These are phyloP conservation scores for Octodonta nipae DNA, from an alignment of 2,888 invertebrate species.

Conservation along the genomic window DNA sequence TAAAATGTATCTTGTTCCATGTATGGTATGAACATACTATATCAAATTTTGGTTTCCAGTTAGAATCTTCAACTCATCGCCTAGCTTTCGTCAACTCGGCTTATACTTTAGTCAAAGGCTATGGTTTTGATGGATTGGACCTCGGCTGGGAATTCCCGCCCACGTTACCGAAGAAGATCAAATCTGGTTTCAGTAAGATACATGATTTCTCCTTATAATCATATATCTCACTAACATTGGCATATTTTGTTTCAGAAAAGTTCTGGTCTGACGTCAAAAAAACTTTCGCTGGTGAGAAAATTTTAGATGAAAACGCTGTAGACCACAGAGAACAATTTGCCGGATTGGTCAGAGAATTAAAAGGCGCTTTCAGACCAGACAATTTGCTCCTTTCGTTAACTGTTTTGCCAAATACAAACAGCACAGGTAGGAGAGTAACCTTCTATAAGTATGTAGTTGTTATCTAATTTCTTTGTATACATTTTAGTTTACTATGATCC, in stretches of 20 bases:
- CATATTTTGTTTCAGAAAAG: conserved; percentile 32
- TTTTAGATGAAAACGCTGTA: conserved; percentile 61
- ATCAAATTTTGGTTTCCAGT: conserved; percentile 32
- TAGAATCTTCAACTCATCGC: conserved; percentile 60
- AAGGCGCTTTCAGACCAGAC: conserved; percentile 52
- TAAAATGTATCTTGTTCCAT: too few relatives aligned
- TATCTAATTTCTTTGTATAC: neutral
- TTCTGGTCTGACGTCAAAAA: conserved; percentile 70
- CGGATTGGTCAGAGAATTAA: conserved; percentile 59
- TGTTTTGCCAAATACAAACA: conserved; percentile 61
- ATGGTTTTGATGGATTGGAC: conserved; percentile 78
- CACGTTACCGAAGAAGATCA: conserved; percentile 63
- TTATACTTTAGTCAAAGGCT: conserved; percentile 55
- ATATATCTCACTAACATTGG: too few relatives aligned
- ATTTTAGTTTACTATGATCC: conserved; percentile 62
- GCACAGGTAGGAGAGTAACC: conserved; percentile 45
- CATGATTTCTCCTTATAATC: too few relatives aligned
- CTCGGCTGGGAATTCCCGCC: conserved; percentile 76
- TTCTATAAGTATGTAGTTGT: neutral
- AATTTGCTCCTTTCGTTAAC: conserved; percentile 49
- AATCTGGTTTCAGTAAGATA: conserved; percentile 20
- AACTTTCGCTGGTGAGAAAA: conserved; percentile 50
- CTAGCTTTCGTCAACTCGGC: conserved; percentile 68
- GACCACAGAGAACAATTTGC: conserved; percentile 70
- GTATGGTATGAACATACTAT: neutral